Base-by-base conservation (phyloP, 2,888 invertebrate genomes). In the Eurois occulta region DNA sequence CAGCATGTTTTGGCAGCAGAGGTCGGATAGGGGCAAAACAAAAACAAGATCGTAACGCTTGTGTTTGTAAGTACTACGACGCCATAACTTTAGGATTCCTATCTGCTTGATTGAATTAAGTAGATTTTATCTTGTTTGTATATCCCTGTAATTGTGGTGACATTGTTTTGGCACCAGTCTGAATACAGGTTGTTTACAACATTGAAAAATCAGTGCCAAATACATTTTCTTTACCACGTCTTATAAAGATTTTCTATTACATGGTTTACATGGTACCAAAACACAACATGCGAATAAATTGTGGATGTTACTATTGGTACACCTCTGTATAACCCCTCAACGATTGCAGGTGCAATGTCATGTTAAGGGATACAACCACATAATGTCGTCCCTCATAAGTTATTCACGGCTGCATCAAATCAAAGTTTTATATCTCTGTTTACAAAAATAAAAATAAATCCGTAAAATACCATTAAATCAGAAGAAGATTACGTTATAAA, bases 31-130 rank as follows among this genome's bases (percentile, higher is more conserved):
- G 1, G 16, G 18, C n/a, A 28, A 52, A 77, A 79, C 66, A 77
- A 82, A 41, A 77, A 66, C 83, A 83, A 77, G 24, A 66, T 76
- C 55, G 28, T 58, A 13, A 48, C 58, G 58, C 77, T 77, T 58
- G 41, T 58, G 38, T 82, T 58, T 65, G 13, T n/a, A n/a, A n/a
- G n/a, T 46, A 55, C 46, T 21, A 55, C 43, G 18, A 8, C 58
- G 35, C 2, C 64, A 77, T 79, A 83, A 60, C 58, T 82, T 66
- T 21, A 52, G 55, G 35, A 46, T 66, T 60, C 10, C 32, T 78
- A 35, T 82, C 77, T 82, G 35, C 65, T 82, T 66, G 48, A 83
- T 79, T 83, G 66, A 83, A 83, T 77, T 66, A 65, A 65, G 65
- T 41, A 60, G 16, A 52, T 77, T 5, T 16, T 28, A 82, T 60